Percentiles rank a stretch among this genome's conserved stretches.
phyloP scores from a whole-genome alignment of 2,113 vertebrate species.

The Hippocampus mohnikei region DNA sequence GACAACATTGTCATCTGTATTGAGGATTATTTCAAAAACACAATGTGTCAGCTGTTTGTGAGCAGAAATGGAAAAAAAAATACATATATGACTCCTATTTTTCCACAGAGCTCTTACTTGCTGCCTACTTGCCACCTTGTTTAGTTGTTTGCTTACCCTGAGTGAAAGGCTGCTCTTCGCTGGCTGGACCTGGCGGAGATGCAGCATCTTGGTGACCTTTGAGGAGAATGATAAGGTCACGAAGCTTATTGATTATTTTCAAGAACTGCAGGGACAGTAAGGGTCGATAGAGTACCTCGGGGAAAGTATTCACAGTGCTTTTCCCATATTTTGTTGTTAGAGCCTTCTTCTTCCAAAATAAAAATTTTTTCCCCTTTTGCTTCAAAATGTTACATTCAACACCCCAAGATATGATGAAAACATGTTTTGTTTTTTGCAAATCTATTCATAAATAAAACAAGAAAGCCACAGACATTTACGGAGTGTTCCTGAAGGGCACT shows the following conservation, averaged over 20 bases:
- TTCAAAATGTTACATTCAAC: background rate
- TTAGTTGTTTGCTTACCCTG: slow-evolving; percentile 76
- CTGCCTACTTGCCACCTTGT: background rate
- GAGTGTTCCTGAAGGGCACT: too few relatives aligned
- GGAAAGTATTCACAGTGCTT: background rate
- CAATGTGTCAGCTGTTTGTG: too few relatives aligned
- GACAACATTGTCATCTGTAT: too few relatives aligned
- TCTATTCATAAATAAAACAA: background rate
- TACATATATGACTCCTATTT: background rate
- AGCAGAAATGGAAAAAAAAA: too few relatives aligned
- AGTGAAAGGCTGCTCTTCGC: slow-evolving; percentile 74
- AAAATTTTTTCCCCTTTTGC: background rate
- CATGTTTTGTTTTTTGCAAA: background rate
- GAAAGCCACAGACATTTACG: background rate
- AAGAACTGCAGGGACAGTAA: background rate
- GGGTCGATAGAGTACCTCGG: background rate
- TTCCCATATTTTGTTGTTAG: background rate
- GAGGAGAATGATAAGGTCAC: slow-evolving; percentile 3
- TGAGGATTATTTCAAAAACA: too few relatives aligned
- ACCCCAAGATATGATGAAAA: background rate
- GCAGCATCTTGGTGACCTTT: slow-evolving; percentile 66
- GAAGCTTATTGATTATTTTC: background rate
- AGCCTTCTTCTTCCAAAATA: background rate
- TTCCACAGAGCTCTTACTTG: background rate
- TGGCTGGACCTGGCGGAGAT: slow-evolving; percentile 63